These are phyloP conservation scores for Rhineura floridana DNA, from an alignment of 2,113 vertebrate genomes.

Conservation along the genomic window DNA sequence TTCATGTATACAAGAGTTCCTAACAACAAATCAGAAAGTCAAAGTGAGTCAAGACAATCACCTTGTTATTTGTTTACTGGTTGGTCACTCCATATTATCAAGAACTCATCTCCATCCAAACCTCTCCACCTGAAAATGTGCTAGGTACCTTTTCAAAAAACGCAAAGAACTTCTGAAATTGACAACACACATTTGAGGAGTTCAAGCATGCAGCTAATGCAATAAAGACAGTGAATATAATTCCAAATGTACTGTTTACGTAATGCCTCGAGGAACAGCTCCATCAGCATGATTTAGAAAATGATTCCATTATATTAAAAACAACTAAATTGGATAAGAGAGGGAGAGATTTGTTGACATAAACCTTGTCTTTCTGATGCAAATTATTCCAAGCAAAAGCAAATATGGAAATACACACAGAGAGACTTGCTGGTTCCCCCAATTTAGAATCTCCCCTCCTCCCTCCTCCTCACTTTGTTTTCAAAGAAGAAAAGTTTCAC, in stretches of 20 bases:
- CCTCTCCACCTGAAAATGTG: neutral
- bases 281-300: constrained; percentile 70
- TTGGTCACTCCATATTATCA: constrained; percentile 16
- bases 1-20: neutral
- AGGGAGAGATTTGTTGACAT: constrained; percentile 57
- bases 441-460: constrained; percentile 22
- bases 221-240: constrained; percentile 67
- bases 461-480: neutral
- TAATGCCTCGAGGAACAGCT: constrained; percentile 66
- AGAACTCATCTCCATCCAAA: constrained; percentile 2
- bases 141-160: constrained; percentile 36
- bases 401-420: constrained; percentile 54
- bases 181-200: constrained; percentile 62
- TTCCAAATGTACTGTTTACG: constrained; percentile 64
- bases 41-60: constrained; percentile 6
- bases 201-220: constrained; percentile 66
- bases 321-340: constrained; percentile 63
- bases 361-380: constrained; percentile 58
- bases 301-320: constrained; percentile 68
- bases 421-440: constrained; percentile 34
- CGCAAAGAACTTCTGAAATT: constrained; percentile 54
- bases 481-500: constrained; percentile 43
- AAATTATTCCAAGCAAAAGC: constrained; percentile 50
- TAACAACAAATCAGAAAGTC: constrained; percentile 9
- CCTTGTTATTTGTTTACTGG: constrained; percentile 13